Conservation (phyloP, 2,797 vertebrate genomes). For the Pantherophis alleghaniensis region DNA sequence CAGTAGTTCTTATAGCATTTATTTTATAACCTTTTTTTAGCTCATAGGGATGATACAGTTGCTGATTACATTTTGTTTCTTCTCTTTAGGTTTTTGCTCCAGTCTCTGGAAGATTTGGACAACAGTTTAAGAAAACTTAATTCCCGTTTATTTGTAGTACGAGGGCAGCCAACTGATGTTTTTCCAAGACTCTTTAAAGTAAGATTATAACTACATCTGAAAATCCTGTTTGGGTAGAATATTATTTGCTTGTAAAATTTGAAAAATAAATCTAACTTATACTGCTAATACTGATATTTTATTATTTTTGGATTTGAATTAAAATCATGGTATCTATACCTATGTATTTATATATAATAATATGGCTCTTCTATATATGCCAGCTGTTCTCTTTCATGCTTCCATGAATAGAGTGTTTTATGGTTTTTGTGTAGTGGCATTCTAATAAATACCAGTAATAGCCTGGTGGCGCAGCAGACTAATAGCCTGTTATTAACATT, state of each 20-base stretch:
- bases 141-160: constrained; percentile 90
- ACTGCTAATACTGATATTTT: not conserved
- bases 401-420: not conserved
- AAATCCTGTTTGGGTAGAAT: not conserved
- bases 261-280: not conserved
- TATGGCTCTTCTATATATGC: not conserved
- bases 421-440: not conserved
- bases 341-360: not conserved
- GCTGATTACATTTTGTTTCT: constrained; percentile 39
- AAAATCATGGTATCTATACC: not conserved
- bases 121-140: constrained; percentile 88
- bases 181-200: constrained; percentile 96
- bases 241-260: not conserved
- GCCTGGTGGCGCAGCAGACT: too few species aligned
- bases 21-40: not conserved
- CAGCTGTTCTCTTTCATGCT: not conserved
- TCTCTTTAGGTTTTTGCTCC: constrained; percentile 85
- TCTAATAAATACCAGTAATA: not conserved
- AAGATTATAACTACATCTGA: constrained; percentile 26
- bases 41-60: not conserved
- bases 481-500: too few species aligned
- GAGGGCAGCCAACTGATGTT: constrained; percentile 92
- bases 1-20: not conserved
- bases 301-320: too few species aligned
- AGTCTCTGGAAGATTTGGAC: constrained; percentile 92